phyloP scores from a whole-genome alignment of 2,113 vertebrate genomes.

The Arenaria interpres region DNA sequence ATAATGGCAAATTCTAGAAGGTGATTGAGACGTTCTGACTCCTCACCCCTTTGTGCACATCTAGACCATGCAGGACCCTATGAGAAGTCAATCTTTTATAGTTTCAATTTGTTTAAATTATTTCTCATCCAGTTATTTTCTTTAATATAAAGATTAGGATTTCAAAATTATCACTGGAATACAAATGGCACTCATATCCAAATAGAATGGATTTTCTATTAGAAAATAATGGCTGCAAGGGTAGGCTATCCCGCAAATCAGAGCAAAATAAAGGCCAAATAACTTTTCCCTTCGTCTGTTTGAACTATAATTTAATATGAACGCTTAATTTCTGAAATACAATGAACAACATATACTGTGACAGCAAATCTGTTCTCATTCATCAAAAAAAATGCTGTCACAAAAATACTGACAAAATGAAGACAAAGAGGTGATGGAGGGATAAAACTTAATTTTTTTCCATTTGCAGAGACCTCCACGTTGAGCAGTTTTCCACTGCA shows the following conservation, averaged over 20 bases:
- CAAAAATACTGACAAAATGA: slow-evolving; percentile 4
- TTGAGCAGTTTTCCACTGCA: not conserved
- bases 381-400: not conserved
- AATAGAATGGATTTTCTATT: not conserved
- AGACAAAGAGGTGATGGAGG: not conserved
- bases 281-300: not conserved
- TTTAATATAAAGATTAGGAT: not conserved
- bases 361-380: slow-evolving; percentile 6
- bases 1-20: not conserved
- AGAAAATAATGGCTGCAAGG: not conserved
- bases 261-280: not conserved
- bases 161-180: not conserved
- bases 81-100: not conserved
- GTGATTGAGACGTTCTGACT: not conserved
- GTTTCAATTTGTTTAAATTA: not conserved
- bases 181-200: not conserved
- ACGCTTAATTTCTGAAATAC: slow-evolving; percentile 9
- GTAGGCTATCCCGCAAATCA: not conserved
- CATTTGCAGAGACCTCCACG: not conserved
- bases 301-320: not conserved
- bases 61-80: not conserved
- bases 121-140: not conserved
- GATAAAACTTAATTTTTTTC: not conserved
- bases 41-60: not conserved
- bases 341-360: not conserved